A percentile compares a stretch with the other conserved stretches of the same genome.
phyloP scores from a whole-genome alignment of 2,797 vertebrate genomes.

The Spinus olivaceus region DNA sequence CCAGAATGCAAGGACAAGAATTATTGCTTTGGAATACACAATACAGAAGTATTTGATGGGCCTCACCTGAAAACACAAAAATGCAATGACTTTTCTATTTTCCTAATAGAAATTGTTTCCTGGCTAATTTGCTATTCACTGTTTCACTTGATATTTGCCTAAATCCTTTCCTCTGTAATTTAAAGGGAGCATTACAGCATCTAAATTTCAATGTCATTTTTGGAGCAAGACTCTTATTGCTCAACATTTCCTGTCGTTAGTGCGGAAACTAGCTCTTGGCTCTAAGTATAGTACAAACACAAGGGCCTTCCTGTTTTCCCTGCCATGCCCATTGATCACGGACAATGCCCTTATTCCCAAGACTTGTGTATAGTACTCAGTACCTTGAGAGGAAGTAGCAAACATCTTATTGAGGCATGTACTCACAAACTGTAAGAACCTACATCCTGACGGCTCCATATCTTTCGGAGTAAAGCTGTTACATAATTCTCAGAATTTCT shows the following conservation, averaged over 20 bases:
- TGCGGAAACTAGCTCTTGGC: conserved; percentile 40
- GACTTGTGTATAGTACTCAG: background rate
- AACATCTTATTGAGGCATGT: background rate
- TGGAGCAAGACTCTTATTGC: conserved; percentile 1
- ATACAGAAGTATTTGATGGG: background rate
- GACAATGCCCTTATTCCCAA: conserved; percentile 29
- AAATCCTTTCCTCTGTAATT: background rate
- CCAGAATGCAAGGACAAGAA: background rate
- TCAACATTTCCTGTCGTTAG: conserved; percentile 33
- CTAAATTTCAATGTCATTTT: conserved; percentile 23
- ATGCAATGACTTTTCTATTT: background rate
- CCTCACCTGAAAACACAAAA: background rate
- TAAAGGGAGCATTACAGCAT: background rate
- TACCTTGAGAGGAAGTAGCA: background rate
- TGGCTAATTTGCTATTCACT: background rate
- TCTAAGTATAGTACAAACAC: conserved; percentile 34
- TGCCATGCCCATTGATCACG: background rate
- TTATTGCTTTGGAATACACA: background rate
- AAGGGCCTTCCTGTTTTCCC: conserved; percentile 54
- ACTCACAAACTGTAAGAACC: background rate
- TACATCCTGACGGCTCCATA: background rate
- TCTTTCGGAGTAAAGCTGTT: background rate
- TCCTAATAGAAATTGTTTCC: background rate
- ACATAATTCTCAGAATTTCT: background rate
- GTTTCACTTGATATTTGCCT: background rate